Evolutionary conservation across 2,888 invertebrate genomes (phyloP).

Genomic region (Amorpha juglandis): DNA sequence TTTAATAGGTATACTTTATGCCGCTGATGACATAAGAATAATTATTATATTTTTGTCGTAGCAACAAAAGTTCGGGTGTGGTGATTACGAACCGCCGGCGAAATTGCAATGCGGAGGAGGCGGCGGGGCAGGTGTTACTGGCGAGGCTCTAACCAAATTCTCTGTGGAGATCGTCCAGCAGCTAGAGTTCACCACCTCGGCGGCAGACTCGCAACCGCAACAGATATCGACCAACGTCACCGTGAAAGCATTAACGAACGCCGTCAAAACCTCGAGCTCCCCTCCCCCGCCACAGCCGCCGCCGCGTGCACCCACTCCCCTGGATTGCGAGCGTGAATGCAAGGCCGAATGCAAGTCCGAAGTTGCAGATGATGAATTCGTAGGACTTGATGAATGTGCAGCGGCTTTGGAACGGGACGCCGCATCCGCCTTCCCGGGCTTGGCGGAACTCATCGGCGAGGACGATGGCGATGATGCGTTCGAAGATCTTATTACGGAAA

Average conservation of each 20-base stretch:
- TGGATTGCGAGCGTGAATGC: constrained; percentile 92
- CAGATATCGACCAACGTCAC: constrained; percentile 97
- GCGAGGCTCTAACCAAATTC: constrained; percentile 88
- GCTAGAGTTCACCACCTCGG: constrained; percentile 94
- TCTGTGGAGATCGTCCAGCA: constrained; percentile 97
- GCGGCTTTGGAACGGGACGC: constrained; percentile 94
- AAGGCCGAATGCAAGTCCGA: constrained; percentile 92
- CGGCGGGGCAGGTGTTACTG: constrained; percentile 71
- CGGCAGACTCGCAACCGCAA: constrained; percentile 93
- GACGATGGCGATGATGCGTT: constrained; percentile 93
- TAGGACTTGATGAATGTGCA: constrained; percentile 93
- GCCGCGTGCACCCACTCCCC: constrained; percentile 89
- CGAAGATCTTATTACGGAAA: constrained; percentile 94
- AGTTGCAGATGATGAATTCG: constrained; percentile 91
- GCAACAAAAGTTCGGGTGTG: constrained; percentile 93
- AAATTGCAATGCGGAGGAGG: constrained; percentile 85
- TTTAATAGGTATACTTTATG: neutral
- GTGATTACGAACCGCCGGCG: constrained; percentile 90
- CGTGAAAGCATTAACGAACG: constrained; percentile 87
- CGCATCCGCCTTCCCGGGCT: constrained; percentile 89
- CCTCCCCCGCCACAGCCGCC: constrained; percentile 74
- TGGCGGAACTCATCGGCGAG: constrained; percentile 92
- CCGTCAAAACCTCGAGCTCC: constrained; percentile 74
- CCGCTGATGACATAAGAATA: constrained; percentile 36
- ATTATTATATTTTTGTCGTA: constrained; percentile 71